Evolutionary conservation across 2,888 invertebrate species (phyloP), one percentile per base, ranked within the genome.

Genomic region (Phyllotreta cruciferae): DNA sequence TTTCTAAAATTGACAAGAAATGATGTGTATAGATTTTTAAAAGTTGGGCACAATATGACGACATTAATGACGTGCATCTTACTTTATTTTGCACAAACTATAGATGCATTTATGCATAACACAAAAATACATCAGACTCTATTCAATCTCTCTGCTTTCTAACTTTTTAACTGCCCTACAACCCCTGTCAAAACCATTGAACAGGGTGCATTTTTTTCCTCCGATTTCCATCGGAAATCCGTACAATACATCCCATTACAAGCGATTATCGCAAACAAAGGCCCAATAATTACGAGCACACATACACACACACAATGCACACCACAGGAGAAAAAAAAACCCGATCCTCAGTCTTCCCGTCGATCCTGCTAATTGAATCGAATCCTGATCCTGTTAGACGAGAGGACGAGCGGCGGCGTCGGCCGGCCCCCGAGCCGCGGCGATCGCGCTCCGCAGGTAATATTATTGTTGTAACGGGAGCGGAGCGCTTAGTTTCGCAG

Each of bases 281-380:
- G 45, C 56, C 62, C 56, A 56, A 60, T 66, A 56, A 60, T 66
- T 56, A 64, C 52, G 47, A 56, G 44, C 50, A 44, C 49, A 62
- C 58, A 67, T 39, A 38, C 45, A 52, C n/a, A 52, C 24, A 24
- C 24, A 24, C 24, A 24, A 24, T 24, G 24, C 24, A 24, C 24
- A 24, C 24, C n/a, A n/a, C n/a, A n/a, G 24, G 2, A 24, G 24
- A 24, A 4, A 24, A 37, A 53, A 60, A 63, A 62, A 56, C 37
- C 11, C 50, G 35, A 63, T 60, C 63, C 24, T 63, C 42, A 60
- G 61, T 55, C 24, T 24, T 24, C 24, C 24, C 4, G n/a, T 4
- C 62, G 58, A 61, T 62, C 60, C 63, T 63, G 64, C 58, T 63
- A 63, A 67, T 64, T 63, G 60, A 67, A 67, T 24, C 24, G 24